Evolutionary conservation across 2,888 invertebrate species (phyloP), one percentile per base, ranked within the genome.

Genomic region (Charanyca ferruginea): DNA sequence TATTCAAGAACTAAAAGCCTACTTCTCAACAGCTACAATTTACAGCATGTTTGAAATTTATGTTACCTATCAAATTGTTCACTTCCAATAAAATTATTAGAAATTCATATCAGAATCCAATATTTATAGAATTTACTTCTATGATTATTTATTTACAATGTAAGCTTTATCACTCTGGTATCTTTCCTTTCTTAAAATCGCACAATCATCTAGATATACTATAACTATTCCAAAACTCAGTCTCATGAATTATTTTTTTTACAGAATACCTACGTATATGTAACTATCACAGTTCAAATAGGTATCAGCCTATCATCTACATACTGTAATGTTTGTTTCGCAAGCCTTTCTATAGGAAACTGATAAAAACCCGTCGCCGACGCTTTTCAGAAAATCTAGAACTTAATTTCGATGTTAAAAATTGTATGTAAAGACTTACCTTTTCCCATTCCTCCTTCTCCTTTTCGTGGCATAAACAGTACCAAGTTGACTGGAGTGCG

Each of bases 381-480:
- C 23, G 32, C 23, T 0, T 20, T 7, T 42, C 13, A 9, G 32
- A 49, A 38, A 23, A 23, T 23, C 18, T 0, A 20, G 0, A 13
- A 23, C 7, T 11, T 7, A 18, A 23, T 2, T 11, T 22, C n/a
- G 18, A 35, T 4, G 11, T 25, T 20, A 13, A 20, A 8, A 35
- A 51, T 1, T 2, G 9, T 25, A 25, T 6, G 0, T 6, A 11
- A n/a, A 20, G 0, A 85, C 97, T 95, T 93, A 99, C 99, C 99
- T 99, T 96, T 99, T 99, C 81, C 99, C 99, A 96, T 99, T 99
- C 91, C 99, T 96, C 88, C 99, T 96, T 90, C 99, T 97, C 90
- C 99, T 96, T 96, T 99, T 99, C 86, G 99, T 99, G 86, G 99
- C 99, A 95, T 99, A 99, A 89, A 99, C 99, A 87, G 99, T 99